Base-by-base conservation (phyloP, 2,797 vertebrate genomes). In the Enteromius treurensis region DNA sequence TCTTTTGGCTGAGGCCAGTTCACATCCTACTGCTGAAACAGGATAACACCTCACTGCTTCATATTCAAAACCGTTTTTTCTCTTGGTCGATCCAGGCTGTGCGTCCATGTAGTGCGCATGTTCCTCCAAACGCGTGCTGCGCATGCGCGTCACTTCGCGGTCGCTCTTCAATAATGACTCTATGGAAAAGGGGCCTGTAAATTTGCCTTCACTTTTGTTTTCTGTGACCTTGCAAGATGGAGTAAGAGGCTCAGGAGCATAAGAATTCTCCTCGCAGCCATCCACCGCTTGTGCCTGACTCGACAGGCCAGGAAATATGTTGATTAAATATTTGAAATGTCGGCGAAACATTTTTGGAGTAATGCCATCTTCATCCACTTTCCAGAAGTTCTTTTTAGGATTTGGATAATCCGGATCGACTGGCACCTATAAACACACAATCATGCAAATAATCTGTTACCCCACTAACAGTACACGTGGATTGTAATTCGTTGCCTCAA, bases 331-430 rank as follows among this genome's bases (percentile, higher is more conserved):
- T 65, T 89, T 92, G 77, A 95, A 94, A 86, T 95, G 93, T 51
- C 94, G 92, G 17, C 90, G 92, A 67, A 91, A 89, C 92, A 94
- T 94, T 88, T 94, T 94, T 3, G 79, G 84, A 10, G 94, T 93
- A 85, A 95, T 92, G 60, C 89, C 88, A 80, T 76, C 85, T 40
- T 85, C 75, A 49, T 95, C 93, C 74, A 95, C 90, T 88, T 91
- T 94, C 94, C 94, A 94, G 85, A 89, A 94, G 89, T 93, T 95
- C 45, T 85, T 92, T 77, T 90, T 92, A 19, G 90, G 87, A 34
- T 87, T 86, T 13, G 83, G 53, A 11, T 80, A 85, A 21, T 89
- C 76, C 21, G 88, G 88, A n/a, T 85, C 67, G 37, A 92, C 21
- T 21, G 93, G 93, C 23, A 93, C 82, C 94, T 95, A 77, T 17